These are phyloP conservation scores for Phataginus tetradactyla DNA, from an alignment of 2,797 vertebrate genomes.

Conservation along the genomic window DNA sequence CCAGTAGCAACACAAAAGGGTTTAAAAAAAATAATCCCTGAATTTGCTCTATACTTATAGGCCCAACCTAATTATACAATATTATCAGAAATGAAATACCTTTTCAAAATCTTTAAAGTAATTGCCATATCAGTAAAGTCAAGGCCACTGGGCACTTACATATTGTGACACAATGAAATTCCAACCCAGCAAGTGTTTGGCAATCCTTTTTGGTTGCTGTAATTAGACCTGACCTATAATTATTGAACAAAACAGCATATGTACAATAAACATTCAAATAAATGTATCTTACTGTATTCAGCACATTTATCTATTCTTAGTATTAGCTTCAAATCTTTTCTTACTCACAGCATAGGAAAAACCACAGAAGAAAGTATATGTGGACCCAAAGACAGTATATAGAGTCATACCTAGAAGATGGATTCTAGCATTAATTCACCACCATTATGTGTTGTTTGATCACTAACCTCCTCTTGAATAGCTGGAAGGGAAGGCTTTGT, in stretches of 20 bases:
- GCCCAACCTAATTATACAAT: constrained; percentile 69
- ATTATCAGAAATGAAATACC: constrained; percentile 45
- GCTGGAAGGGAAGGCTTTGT: constrained; percentile 87
- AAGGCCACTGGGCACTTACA: constrained; percentile 5
- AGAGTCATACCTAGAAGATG: constrained; percentile 82
- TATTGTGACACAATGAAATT: constrained; percentile 38
- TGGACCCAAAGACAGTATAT: constrained; percentile 39
- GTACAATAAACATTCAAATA: constrained; percentile 71
- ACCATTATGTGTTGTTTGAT: constrained; percentile 90
- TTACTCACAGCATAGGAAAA: constrained; percentile 58
- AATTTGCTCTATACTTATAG: constrained; percentile 79
- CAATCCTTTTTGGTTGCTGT: constrained; percentile 51
- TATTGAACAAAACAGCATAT: constrained; percentile 77
- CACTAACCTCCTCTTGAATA: constrained; percentile 84
- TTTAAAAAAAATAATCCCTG: constrained; percentile 64
- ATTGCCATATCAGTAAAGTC: constrained; percentile 36
- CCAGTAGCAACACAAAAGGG: constrained; percentile 73
- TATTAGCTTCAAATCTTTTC: constrained; percentile 66
- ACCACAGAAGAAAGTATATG: constrained; percentile 50
- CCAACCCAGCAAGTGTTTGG: constrained; percentile 48
- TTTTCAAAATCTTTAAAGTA: constrained; percentile 36
- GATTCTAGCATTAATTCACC: constrained; percentile 93
- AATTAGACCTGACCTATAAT: constrained; percentile 79
- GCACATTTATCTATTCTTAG: constrained; percentile 64
- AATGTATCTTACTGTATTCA: constrained; percentile 70